phyloP scores from a whole-genome alignment of 2,113 vertebrate species.

The Rhizomys pruinosus region DNA sequence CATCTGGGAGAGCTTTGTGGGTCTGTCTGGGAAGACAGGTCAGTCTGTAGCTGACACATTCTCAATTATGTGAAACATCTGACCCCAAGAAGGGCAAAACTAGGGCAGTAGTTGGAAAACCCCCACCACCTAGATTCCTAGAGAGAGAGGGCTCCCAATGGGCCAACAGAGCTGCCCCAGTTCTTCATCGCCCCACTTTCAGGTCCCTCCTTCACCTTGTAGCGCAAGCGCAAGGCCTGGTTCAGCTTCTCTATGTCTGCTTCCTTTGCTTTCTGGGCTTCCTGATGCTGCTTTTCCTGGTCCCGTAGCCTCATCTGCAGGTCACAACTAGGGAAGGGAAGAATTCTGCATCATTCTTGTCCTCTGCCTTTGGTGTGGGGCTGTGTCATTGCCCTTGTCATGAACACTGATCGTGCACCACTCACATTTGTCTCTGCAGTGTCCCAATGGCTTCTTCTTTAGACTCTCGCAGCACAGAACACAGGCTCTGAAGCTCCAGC shows the following conservation, averaged over 20 bases:
- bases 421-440: constrained; percentile 84
- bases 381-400: neutral
- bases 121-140: constrained; percentile 70
- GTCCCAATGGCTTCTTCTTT: constrained; percentile 80
- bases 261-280: constrained; percentile 76
- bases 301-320: constrained; percentile 76
- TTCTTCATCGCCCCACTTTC: constrained; percentile 81
- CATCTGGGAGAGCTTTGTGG: constrained; percentile 45
- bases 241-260: constrained; percentile 81
- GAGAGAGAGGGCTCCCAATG: constrained; percentile 65
- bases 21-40: constrained; percentile 61
- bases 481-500: constrained; percentile 74
- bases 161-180: constrained; percentile 69
- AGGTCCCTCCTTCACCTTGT: constrained; percentile 81
- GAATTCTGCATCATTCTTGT: constrained; percentile 37
- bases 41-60: constrained; percentile 46
- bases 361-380: neutral
- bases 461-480: constrained; percentile 76
- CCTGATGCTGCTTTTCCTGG: constrained; percentile 76
- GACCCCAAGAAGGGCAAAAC: constrained; percentile 67
- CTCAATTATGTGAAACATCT: constrained; percentile 67
- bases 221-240: constrained; percentile 79
- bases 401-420: rapidly evolving
- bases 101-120: constrained; percentile 74
- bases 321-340: constrained; percentile 74